Evolutionary conservation across 2,888 invertebrate species (phyloP), one percentile per base, ranked within the genome.

Genomic region (Drosophila meridiana): DNA sequence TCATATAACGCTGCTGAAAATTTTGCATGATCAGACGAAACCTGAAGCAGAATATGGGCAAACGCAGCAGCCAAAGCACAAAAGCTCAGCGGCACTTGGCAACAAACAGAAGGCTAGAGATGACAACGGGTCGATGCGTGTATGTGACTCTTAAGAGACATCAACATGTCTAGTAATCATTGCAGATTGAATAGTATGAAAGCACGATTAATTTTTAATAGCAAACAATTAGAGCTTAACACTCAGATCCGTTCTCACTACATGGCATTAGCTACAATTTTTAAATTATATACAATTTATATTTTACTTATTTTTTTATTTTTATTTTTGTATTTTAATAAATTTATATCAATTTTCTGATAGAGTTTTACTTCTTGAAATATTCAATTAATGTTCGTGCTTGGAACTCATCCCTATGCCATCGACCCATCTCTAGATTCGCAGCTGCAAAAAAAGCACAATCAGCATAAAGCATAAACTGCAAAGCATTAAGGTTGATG

Each of bases 21-120:
- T 83, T 85, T 87, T 66, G 84, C 85, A 74, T 76, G 84, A 78
- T 71, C 76, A 69, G 82, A 68, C 85, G 78, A 84, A 87, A 84
- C 66, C 73, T 69, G 87, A 88, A 52, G 61, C 73, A 67, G 13
- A 47, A 50, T 13, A 52, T 61, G 14, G 36, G 72, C 72, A 70
- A 75, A 63, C 73, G 56, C 83, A 85, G 80, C 80, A 80, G 87
- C 69, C 74, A 43, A 57, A 32, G 32, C n/a, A 62, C 26, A 53
- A 65, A 76, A 76, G 68, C 76, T 62, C 53, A 53, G n/a, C 34
- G 48, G 56, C 82, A 50, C 87, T 56, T 85, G 82, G 85, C 87
- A 85, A 89, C 85, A 85, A 77, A 76, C 73, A 71, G 52, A 47
- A 52, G 2, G 7, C 26, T 42, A 43, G 55, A 42, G 55, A n/a